These are phyloP conservation scores for Chrysocyon brachyurus DNA, from an alignment of 2,797 vertebrate species.

Conservation along the genomic window DNA sequence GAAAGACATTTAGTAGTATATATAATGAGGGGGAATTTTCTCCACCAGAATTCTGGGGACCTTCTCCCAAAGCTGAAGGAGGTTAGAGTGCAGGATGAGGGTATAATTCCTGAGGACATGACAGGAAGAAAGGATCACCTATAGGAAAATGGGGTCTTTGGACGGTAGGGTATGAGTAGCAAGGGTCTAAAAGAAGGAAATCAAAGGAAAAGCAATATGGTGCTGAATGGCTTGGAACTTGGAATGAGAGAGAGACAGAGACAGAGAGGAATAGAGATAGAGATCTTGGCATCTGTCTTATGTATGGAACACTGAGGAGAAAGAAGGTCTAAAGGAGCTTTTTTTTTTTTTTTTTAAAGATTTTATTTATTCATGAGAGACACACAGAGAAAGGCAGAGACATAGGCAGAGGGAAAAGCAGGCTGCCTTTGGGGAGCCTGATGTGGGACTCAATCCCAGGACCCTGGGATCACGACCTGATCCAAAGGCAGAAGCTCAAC, in stretches of 20 bases:
- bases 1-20: not conserved
- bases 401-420: no score
- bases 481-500: no score
- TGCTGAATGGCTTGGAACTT: not conserved
- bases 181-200: not conserved
- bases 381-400: no score
- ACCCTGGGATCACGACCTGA: no score
- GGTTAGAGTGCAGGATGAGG: not conserved
- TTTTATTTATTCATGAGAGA: no score
- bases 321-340: not conserved
- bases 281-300: not conserved
- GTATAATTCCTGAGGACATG: not conserved
- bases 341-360: no score
- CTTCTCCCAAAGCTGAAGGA: not conserved
- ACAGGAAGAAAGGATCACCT: not conserved
- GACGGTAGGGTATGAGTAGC: not conserved
- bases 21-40: not conserved
- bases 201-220: not conserved
- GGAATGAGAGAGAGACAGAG: not conserved
- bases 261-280: no score
- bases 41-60: not conserved
- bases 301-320: not conserved
- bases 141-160: not conserved
- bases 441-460: no score
- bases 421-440: no score